Conservation (phyloP, 1,140 invertebrate genomes). For the Mesaphorura yosii region DNA sequence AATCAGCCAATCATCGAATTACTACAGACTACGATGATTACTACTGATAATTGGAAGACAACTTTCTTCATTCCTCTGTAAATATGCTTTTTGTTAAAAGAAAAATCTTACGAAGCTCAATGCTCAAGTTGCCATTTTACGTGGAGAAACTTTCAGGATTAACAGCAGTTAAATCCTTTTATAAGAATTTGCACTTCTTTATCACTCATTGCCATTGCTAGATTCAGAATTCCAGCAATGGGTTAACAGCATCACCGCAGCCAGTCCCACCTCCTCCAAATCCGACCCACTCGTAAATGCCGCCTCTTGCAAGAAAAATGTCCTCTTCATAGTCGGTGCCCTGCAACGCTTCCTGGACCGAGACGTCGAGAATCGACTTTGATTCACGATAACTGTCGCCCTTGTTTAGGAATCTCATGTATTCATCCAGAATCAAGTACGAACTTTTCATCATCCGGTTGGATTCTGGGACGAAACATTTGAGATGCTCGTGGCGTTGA, state of each 20-base stretch:
- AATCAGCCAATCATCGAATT: too few species aligned
- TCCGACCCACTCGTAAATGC: conserved; percentile 40
- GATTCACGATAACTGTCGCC: conserved; percentile 37
- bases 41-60: too few species aligned
- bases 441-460: conserved; percentile 43
- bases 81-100: too few species aligned
- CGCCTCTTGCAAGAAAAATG: conserved; percentile 42
- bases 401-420: conserved; percentile 45
- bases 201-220: too few species aligned
- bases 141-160: background rate
- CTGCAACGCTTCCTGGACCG: conserved; percentile 37
- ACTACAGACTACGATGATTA: too few species aligned
- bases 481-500: conserved; percentile 35
- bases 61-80: too few species aligned
- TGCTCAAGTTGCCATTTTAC: too few species aligned
- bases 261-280: background rate
- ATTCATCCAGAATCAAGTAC: conserved; percentile 43
- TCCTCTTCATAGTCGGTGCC: conserved; percentile 41
- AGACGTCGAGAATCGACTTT: conserved; percentile 26
- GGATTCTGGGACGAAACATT: conserved; percentile 41
- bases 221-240: background rate
- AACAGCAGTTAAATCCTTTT: background rate
- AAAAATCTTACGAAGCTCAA: too few species aligned
- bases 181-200: too few species aligned
- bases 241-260: background rate